Conservation (phyloP, 2,888 invertebrate genomes). For the Tenthredo distinguenda region DNA sequence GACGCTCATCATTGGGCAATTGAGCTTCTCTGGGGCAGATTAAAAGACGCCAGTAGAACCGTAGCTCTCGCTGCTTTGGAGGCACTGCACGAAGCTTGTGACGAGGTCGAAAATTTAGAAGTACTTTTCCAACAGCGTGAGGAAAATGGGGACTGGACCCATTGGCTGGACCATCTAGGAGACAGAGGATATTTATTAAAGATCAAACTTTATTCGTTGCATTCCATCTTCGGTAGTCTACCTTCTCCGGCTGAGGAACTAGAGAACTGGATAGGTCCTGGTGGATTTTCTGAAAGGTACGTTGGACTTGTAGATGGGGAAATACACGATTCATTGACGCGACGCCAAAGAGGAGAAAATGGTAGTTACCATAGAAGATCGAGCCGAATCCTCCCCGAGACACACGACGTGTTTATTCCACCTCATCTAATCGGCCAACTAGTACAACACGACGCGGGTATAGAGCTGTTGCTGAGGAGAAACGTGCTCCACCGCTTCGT, state of each 20-base stretch:
- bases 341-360: slow-evolving; percentile 89
- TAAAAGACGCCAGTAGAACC: slow-evolving; percentile 90
- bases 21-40: slow-evolving; percentile 89
- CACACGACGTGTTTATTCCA: slow-evolving; percentile 80
- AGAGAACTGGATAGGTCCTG: slow-evolving; percentile 73
- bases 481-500: slow-evolving; percentile 79
- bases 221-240: slow-evolving; percentile 79
- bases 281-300: slow-evolving; percentile 82
- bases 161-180: slow-evolving; percentile 80
- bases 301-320: slow-evolving; percentile 93
- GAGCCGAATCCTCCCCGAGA: slow-evolving; percentile 81
- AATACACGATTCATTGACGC: slow-evolving; percentile 92
- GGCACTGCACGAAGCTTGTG: slow-evolving; percentile 95
- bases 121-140: slow-evolving; percentile 67
- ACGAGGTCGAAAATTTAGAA: slow-evolving; percentile 81
- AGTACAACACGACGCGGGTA: slow-evolving; percentile 84
- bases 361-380: slow-evolving; percentile 87
- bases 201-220: slow-evolving; percentile 80
- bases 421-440: slow-evolving; percentile 94
- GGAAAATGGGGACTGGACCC: slow-evolving; percentile 71
- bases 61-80: slow-evolving; percentile 90
- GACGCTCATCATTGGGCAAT: slow-evolving; percentile 93
- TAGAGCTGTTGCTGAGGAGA: slow-evolving; percentile 80
- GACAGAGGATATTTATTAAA: slow-evolving; percentile 81
- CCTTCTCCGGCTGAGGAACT: slow-evolving; percentile 73